These are phyloP conservation scores for Gobio gobio DNA, from an alignment of 2,113 vertebrate species.

Conservation along the genomic window DNA sequence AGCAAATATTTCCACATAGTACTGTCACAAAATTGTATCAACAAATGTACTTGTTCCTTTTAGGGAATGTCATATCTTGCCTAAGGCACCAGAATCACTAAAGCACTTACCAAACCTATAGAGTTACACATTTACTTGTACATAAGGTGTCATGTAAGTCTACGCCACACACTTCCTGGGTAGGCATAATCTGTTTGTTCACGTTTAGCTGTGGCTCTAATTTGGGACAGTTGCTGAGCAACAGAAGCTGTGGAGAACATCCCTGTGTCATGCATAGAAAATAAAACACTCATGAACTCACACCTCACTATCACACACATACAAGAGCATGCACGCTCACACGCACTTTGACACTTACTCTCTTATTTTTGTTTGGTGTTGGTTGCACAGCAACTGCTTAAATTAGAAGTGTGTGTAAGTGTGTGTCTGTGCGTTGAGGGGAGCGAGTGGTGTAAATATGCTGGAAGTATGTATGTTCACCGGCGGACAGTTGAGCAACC, in stretches of 20 bases:
- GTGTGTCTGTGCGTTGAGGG: neutral
- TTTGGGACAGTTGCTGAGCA: slow-evolving; percentile 58
- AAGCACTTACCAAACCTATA: neutral
- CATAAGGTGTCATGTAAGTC: slow-evolving; percentile 10
- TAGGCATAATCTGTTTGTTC: slow-evolving; percentile 41
- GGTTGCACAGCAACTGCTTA: slow-evolving; percentile 20
- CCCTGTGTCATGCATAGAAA: slow-evolving; percentile 47
- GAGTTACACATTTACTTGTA: neutral
- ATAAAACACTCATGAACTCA: slow-evolving; percentile 17
- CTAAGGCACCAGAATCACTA: neutral
- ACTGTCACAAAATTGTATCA: neutral
- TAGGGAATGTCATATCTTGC: neutral
- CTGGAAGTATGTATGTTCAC: slow-evolving; percentile 34
- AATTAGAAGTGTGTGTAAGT: slow-evolving; percentile 16
- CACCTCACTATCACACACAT: neutral
- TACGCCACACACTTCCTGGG: slow-evolving; percentile 5
- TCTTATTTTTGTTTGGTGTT: slow-evolving; percentile 12
- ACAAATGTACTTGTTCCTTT: neutral
- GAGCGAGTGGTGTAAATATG: slow-evolving; percentile 13
- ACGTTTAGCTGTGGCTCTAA: slow-evolving; percentile 44
- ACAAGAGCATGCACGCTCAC: neutral
- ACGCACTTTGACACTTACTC: neutral
- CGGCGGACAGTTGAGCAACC: slow-evolving; percentile 38
- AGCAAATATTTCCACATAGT: neutral
- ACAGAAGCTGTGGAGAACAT: slow-evolving; percentile 48